Evolutionary conservation across 1,140 invertebrate genomes (phyloP), one percentile per base, ranked within the genome.

Genomic region (Musca domestica): DNA sequence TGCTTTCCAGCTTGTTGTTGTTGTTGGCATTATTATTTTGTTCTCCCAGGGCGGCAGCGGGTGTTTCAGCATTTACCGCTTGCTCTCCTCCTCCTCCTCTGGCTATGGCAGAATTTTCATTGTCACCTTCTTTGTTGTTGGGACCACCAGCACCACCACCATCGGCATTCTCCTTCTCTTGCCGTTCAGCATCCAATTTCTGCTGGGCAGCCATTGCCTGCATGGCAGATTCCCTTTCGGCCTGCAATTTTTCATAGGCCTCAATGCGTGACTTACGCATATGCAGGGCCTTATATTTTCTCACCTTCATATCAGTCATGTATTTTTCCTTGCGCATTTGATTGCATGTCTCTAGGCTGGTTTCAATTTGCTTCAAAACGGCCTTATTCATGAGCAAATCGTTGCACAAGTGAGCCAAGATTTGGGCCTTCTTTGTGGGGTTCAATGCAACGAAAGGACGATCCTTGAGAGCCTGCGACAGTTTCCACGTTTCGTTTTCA

Each of bases 301-400:
- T 86, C 47, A 96, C 88, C 83, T 94, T 94, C 58, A 92, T 92
- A 80, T 96, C 95, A 52, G 95, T 82, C 19, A 92, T 85, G 82
- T 92, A 94, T 70, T 92, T 86, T 74, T 95, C 92, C 72, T 91
- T 90, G 69, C 89, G 88, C 56, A 91, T 85, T 73, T 92, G 90
- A 54, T 88, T 88, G 17, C 91, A 88, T 47, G 87, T 90, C 67
- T 93, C 91, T 30, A 93, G 83, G 46, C 91, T 89, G 22, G 85
- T 86, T 70, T 94, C 92, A 56, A 94, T 90, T 82, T 93, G 92
- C 14, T 88, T 85, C 71, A 93, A 86, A 70, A 97, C 90, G 48
- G 92, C 88, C 84, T 95, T 95, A 80, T 95, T 96, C 82, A 95
- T 93, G 54, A 97, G 84, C 72, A 98, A 85, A 83, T 98, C 95